A percentile compares a stretch with the other conserved stretches of the same genome.
These are phyloP conservation scores for Anastatus disparis DNA, from an alignment of 1,140 invertebrate species.

Conservation along the genomic window DNA sequence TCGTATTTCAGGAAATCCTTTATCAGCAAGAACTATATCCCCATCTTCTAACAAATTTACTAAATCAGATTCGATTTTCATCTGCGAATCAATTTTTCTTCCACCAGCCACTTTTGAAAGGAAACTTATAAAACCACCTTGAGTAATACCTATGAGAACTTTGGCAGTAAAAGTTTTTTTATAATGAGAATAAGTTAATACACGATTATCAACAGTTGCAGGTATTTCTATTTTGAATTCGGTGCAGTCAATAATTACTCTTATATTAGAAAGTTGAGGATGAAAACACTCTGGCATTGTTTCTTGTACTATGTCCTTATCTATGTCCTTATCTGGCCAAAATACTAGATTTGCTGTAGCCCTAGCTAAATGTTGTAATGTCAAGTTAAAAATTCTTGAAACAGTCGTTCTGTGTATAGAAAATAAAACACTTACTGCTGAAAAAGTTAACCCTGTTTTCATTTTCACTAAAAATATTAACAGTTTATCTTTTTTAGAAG, in stretches of 20 bases:
- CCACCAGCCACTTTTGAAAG: conserved; percentile 58
- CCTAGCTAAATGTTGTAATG: conserved; percentile 34
- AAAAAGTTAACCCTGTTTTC: no score
- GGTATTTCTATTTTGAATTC: conserved; percentile 60
- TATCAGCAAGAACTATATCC: conserved; percentile 60
- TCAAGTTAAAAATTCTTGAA: no score
- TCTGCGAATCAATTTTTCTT: conserved; percentile 36
- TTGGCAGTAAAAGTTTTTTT: conserved; percentile 59
- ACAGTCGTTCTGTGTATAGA: no score
- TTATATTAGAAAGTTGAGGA: conserved; percentile 49
- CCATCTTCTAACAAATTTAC: conserved; percentile 57
- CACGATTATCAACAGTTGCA: conserved; percentile 45
- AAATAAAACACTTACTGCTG: conserved; percentile 35
- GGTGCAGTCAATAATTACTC: conserved; percentile 63
- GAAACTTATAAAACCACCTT: conserved; percentile 58
- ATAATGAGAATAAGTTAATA: conserved; percentile 57
- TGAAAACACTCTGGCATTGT: conserved; percentile 40
- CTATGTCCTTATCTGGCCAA: conserved; percentile 42
- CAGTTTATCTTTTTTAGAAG: no score
- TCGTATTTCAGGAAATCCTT: no score
- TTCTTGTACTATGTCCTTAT: no score
- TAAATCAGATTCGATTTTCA: conserved; percentile 46
- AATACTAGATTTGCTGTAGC: conserved; percentile 42
- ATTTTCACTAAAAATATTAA: no score
- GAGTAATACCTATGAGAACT: conserved; percentile 58